Base-by-base conservation (phyloP, 2,888 invertebrate species). In the Crepidodera aurea region DNA sequence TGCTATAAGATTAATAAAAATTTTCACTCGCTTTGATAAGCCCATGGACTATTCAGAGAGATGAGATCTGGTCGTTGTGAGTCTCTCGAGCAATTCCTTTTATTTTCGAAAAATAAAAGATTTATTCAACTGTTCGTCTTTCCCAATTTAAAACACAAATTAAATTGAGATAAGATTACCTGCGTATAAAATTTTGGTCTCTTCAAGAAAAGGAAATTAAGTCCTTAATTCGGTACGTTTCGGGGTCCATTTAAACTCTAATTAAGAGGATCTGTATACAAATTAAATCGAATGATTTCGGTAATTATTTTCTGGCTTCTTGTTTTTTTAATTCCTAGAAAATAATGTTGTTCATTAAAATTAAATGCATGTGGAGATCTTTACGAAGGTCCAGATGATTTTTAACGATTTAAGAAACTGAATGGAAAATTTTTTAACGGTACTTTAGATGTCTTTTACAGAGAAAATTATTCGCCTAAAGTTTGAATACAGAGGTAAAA, bases 131-230 rank as follows among this genome's bases (percentile, higher is more conserved):
- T 69, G 63, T 69, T 71, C 71, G 74, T 74, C 72, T 62, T 60
- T 62, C 62, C 71, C 74, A 74, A 75, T 75, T 76, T 75, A 73
- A 76, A 75, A 75, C 74, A 75, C 75, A 76, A 76, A 76, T 76
- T 75, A 74, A 73, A 69, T 66, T 69, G 69, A 72, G 73, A 73
- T 74, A 74, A 69, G 72, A 69, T 67, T 68, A 68, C 69, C 65
- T 16, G 32, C 64, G 74, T 66, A 68, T 67, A 64, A 71, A 72
- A 73, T 71, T 71, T 72, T 44, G 56, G 73, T 71, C 65, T 65
- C 67, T 67, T 25, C 22, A 44, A 44, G 42, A 42, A 63, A 66
- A 65, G 66, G 61, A 70, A 71, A 67, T 69, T 74, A 76, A 75
- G 74, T 66, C 75, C 76, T 77, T 72, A 77, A 77, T 77, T 74